These are phyloP conservation scores for Hestina assimilis DNA, from an alignment of 1,140 invertebrate genomes.

Conservation along the genomic window DNA sequence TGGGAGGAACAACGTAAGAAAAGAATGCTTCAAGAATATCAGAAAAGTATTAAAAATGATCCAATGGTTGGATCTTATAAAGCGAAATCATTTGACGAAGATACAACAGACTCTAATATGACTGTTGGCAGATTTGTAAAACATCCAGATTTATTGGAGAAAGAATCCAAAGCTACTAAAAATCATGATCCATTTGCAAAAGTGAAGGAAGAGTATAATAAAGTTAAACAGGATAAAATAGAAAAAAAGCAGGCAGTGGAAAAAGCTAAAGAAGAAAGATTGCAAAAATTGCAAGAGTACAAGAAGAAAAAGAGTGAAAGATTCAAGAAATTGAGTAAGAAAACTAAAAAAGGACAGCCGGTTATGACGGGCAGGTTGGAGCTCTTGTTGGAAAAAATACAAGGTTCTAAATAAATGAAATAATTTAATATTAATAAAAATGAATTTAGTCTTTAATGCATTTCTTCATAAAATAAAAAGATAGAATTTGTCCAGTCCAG, in stretches of 20 bases:
- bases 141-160: constrained; percentile 67
- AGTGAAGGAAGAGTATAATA: constrained; percentile 79
- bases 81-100: constrained; percentile 61
- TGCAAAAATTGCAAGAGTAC: constrained; percentile 82
- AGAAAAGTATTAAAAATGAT: constrained; percentile 79
- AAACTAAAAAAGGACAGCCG: constrained; percentile 87
- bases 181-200: constrained; percentile 70
- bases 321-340: constrained; percentile 84
- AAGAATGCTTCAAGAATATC: constrained; percentile 74
- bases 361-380: constrained; percentile 87
- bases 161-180: constrained; percentile 33
- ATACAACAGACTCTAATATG: constrained; percentile 35
- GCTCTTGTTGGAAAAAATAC: constrained; percentile 84
- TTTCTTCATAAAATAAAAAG: too few species aligned
- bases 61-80: constrained; percentile 54
- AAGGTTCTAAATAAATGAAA: constrained; percentile 33
- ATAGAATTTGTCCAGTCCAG: too few species aligned
- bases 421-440: not conserved
- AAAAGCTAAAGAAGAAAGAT: constrained; percentile 78
- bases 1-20: constrained; percentile 82
- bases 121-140: constrained; percentile 60
- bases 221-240: constrained; percentile 79
- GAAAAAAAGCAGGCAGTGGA: constrained; percentile 73
- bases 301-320: constrained; percentile 82
- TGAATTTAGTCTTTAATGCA: not conserved